Base-by-base conservation (phyloP, 2,888 invertebrate genomes). In the Xiphydria camelus region DNA sequence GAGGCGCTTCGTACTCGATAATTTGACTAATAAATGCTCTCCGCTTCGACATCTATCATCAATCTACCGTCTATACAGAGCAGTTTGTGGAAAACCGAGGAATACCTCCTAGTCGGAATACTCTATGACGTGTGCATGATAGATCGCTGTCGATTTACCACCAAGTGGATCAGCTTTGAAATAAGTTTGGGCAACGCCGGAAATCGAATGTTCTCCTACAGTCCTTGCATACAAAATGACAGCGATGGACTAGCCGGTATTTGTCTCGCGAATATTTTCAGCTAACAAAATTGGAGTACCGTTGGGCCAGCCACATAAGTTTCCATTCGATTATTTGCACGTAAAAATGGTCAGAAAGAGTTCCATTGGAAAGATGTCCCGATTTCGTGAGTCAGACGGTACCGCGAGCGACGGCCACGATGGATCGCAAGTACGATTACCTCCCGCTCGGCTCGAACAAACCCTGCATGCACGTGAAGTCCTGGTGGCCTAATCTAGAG, bases 81-180 rank as follows among this genome's bases (percentile, higher is more conserved):
- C 49, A 78, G 73, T 35, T 71, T 83, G 32, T 88, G 87, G 77
- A 69, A 75, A 1, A 76, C 76, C 15, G 85, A 88, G 57, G 82
- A 86, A 49, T 83, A 86, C 56, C 79, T 83, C 36, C 68, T 89
- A 19, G 83, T 83, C 52, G 84, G 83, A 4, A 78, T 83, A 5
- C 72, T 89, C 22, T 79, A 86, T 44, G 86, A 88, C 64, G 82
- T 83, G 0, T 84, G 83, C 1, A 84, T 86, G 82, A 80, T 90
- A 41, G 83, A 85, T 63, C 79, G 73, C 2, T 56, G 76, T 49
- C 79, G 78, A 40, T 75, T 82, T 29, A 79, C 80, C 17, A 80
- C 79, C 45, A 76, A 78, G 17, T 53, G 61, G 14, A 79, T 88
- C 32, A 82, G 82, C 38, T 82, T 89, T 49, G 86, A 87, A 57